Evolutionary conservation across 2,113 vertebrate species (phyloP).

Genomic region (Ictidomys tridecemlineatus): DNA sequence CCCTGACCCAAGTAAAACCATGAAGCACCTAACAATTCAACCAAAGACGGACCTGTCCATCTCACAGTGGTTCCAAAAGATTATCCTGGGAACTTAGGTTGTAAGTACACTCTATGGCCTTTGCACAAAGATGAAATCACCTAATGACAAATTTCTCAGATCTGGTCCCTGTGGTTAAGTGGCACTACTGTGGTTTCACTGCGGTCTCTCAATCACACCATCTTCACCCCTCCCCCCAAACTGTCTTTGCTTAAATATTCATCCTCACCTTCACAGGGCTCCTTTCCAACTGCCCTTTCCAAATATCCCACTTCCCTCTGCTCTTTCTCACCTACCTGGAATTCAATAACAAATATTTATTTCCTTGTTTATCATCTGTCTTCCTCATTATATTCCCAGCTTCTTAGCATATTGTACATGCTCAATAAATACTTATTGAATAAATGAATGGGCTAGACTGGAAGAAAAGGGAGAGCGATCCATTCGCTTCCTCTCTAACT

Average conservation of each 20-base stretch:
- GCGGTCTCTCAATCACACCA: background rate
- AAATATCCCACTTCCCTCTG: background rate
- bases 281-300: background rate
- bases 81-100: background rate
- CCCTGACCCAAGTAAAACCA: background rate
- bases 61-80: background rate
- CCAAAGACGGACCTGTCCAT: background rate
- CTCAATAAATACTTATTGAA: background rate
- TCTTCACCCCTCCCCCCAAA: background rate
- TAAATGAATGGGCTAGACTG: background rate
- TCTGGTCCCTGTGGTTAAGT: background rate
- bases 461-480: background rate
- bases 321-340: background rate
- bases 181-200: background rate
- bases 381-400: background rate
- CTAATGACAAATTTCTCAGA: background rate
- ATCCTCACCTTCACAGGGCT: background rate
- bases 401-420: background rate
- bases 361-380: background rate
- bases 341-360: background rate
- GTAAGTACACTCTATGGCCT: background rate
- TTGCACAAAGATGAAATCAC: background rate
- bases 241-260: background rate
- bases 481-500: background rate
- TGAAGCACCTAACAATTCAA: background rate